phyloP scores from a whole-genome alignment of 2,797 vertebrate species.

The Melanotaenia boesemani region DNA sequence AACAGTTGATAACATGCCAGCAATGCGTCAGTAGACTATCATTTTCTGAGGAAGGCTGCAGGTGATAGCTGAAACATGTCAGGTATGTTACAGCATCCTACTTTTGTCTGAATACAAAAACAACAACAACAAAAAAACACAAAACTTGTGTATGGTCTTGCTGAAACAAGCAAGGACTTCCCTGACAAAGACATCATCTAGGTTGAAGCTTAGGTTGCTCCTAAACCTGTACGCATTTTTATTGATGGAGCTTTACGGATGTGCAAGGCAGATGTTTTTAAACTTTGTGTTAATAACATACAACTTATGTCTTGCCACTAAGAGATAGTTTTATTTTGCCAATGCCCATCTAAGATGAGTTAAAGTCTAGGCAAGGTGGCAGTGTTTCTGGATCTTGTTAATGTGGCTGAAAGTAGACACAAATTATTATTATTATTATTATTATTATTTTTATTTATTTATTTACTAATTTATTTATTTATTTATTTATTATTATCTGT shows the following conservation, averaged over 20 bases:
- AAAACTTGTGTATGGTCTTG: background rate
- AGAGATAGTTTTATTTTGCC: background rate
- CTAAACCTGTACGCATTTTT: background rate
- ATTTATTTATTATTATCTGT: no score
- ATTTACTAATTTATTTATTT: no score
- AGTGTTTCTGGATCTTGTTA: background rate
- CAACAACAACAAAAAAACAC: no score
- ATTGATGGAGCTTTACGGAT: background rate
- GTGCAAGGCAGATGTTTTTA: background rate
- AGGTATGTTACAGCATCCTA: no score
- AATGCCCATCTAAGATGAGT: background rate
- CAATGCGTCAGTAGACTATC: no score
- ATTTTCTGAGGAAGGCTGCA: no score
- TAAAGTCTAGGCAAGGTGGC: background rate
- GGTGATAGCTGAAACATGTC: no score
- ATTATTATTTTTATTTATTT: no score
- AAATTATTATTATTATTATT: no score
- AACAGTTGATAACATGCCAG: no score
- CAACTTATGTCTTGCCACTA: background rate
- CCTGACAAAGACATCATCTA: background rate
- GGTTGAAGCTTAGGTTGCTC: background rate
- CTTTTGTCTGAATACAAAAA: no score
- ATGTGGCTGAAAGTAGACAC: background rate
- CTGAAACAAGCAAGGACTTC: no score
- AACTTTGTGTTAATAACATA: background rate